Evolutionary conservation across 2,113 vertebrate genomes (phyloP).

Genomic region (Capreolus pygargus): DNA sequence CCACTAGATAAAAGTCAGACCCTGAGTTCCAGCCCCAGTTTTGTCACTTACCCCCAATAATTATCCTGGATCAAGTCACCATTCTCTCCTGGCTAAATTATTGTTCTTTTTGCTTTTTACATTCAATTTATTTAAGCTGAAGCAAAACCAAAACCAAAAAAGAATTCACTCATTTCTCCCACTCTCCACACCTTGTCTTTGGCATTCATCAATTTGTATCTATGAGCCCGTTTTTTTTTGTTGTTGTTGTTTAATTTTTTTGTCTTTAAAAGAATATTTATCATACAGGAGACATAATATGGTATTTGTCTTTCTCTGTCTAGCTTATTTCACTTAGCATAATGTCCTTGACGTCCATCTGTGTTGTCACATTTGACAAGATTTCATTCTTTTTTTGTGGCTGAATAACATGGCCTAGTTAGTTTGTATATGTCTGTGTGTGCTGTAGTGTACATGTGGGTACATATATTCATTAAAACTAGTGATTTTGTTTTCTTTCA

Average conservation of each 20-base stretch:
- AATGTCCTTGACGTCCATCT: background rate
- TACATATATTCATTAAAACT: background rate
- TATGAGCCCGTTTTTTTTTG: background rate
- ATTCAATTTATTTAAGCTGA: background rate
- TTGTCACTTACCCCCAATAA: background rate
- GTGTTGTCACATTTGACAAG: background rate
- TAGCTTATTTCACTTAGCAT: background rate
- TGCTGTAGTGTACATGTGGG: background rate
- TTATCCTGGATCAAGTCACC: background rate
- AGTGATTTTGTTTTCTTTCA: background rate
- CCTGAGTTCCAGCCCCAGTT: background rate
- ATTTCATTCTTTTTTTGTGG: background rate
- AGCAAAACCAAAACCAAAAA: background rate
- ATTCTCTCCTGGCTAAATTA: background rate
- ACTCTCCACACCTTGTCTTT: background rate
- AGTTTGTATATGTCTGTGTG: background rate
- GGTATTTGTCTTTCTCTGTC: background rate
- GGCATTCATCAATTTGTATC: background rate
- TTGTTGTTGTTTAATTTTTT: background rate
- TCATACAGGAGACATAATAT: background rate
- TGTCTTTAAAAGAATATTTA: background rate
- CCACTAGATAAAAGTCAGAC: background rate
- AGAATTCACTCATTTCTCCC: background rate
- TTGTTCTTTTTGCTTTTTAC: background rate
- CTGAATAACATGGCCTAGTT: background rate